These are phyloP conservation scores for Heliconius nattereri DNA, from an alignment of 1,140 invertebrate genomes.

Conservation along the genomic window DNA sequence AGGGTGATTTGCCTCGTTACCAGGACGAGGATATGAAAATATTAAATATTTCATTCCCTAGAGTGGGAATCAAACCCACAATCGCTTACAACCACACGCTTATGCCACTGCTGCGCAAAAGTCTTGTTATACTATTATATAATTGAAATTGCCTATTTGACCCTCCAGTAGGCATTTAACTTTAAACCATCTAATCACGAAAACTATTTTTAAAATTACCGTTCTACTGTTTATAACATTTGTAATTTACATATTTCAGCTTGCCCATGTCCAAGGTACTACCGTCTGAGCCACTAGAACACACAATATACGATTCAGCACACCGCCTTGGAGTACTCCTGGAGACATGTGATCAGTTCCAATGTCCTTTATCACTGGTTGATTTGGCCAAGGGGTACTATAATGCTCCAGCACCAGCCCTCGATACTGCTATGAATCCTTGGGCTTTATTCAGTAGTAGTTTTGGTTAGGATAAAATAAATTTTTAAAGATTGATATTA, in stretches of 20 bases:
- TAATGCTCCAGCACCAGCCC: slow-evolving; percentile 71
- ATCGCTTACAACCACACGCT: too few species aligned
- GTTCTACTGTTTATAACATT: neutral
- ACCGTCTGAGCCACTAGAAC: slow-evolving; percentile 84
- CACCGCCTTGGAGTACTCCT: slow-evolving; percentile 80
- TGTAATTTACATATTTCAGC: slow-evolving; percentile 67
- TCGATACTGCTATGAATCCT: slow-evolving; percentile 52
- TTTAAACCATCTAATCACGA: too few species aligned
- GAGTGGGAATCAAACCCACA: too few species aligned
- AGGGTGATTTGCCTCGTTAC: too few species aligned
- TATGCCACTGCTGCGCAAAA: too few species aligned
- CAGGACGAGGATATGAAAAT: too few species aligned
- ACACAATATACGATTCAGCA: slow-evolving; percentile 85
- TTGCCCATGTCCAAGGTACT: slow-evolving; percentile 84
- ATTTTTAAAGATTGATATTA: neutral
- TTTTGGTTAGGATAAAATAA: slow-evolving; percentile 41
- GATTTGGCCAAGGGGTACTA: slow-evolving; percentile 88
- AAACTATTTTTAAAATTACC: too few species aligned
- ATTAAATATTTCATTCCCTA: too few species aligned
- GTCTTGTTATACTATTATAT: too few species aligned
- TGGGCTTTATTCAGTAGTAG: slow-evolving; percentile 67
- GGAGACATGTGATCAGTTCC: slow-evolving; percentile 83
- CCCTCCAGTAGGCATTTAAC: too few species aligned
- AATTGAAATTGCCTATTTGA: too few species aligned
- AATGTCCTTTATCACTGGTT: slow-evolving; percentile 87